Evolutionary conservation across 2,113 vertebrate genomes (phyloP), one percentile per base, ranked within the genome.

Genomic region (Pionites leucogaster): DNA sequence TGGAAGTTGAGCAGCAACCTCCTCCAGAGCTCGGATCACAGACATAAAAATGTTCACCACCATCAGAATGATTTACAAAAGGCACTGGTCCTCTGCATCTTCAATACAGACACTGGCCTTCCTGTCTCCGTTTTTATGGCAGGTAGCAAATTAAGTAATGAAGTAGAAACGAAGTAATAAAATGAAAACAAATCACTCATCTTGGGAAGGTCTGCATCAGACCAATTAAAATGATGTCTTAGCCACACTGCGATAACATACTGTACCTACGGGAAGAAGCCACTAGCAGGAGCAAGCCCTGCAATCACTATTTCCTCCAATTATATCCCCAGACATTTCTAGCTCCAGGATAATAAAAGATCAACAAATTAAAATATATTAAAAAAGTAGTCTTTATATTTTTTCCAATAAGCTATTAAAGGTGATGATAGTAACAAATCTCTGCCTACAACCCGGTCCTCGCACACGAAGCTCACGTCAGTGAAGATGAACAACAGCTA

Each of bases 141-240:
- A 95, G 53, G 41, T 70, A 91, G 49, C 35, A 85, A 95, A 82
- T 88, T 83, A 95, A 96, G 86, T 94, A 95, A 96, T 92, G 89
- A 95, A 67, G 63, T 39, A 75, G 69, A 95, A 84, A 90, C 0
- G 2, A 94, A 87, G 68, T 82, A 70, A 84, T 92, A 94, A 95
- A 82, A 83, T 37, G 47, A 75, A 86, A 67, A 93, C 52, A 82
- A 88, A 96, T 91, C 81, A 93, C 53, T 92, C 78, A 88, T 50
- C 65, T 65, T 71, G 27, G 49, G 76, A 84, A 74, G 20, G 49
- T 79, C 75, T 88, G 49, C 93, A 95, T 55, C 75, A 96, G 92
- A 63, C 52, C 92, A 96, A 94, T 96, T 96, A 95, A 95, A 91
- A 86, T 90, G 89, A 91, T 82, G 68, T 29, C 74, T 96, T n/a